Evolutionary conservation across 2,888 invertebrate genomes (phyloP), one percentile per base, ranked within the genome.

Genomic region (Copidosoma aretas): DNA sequence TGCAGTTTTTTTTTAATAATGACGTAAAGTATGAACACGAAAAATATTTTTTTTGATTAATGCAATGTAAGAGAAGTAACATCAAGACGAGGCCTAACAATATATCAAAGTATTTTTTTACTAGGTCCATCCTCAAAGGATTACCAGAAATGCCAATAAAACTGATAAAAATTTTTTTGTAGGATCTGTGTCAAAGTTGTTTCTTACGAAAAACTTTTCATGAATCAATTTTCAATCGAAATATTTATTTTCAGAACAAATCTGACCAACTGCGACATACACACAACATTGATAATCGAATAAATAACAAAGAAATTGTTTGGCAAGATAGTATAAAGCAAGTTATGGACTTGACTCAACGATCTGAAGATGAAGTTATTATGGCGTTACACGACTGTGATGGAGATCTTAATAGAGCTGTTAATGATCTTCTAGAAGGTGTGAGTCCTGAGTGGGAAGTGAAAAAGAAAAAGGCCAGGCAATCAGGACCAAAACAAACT

Each of bases 371-470:
- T 83, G 94, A 95, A 85, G 95, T 94, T 65, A 92, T 93, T 80
- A 92, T 94, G 82, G 97, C 96, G 71, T 89, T 98, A 68, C 93
- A 96, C 84, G 97, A 97, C 87, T 92, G 93, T 80, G 94, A 96
- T 86, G 91, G 94, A 84, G 95, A 97, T 86, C 86, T 93, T 82
- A 90, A 92, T 77, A 89, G 89, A 80, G 97, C 95, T 72, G 91
- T 92, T 77, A 91, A 92, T 80, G 89, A 92, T 85, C 87, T 95
- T 72, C 87, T 93, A 63, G 95, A 95, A 83, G 91, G 92, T 70
- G 88, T 82, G 1, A 84, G 92, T 90, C 90, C 91, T 78, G 93
- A 93, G 81, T 95, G 95, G 94, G 93, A 93, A 80, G 92, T 93
- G 74, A 94, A 94, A 86, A 95, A 94, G 87, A 94, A 93, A 87